Evolutionary conservation across 2,113 vertebrate genomes (phyloP).

Genomic region (Conger conger): DNA sequence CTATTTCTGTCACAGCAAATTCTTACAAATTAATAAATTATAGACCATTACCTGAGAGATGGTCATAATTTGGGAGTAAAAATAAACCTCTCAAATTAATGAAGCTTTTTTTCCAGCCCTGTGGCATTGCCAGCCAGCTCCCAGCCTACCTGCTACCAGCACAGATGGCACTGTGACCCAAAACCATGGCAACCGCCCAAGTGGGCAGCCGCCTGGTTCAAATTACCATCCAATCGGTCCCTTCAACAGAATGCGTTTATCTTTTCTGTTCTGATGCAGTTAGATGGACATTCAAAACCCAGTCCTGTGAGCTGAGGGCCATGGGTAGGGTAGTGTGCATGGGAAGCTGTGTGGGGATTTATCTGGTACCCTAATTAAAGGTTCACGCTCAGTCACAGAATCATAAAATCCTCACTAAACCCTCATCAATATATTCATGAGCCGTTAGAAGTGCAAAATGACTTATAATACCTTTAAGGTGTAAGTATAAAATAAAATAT

Average conservation of each 20-base stretch:
- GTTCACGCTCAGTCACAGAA: background rate
- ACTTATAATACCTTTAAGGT: too few relatives aligned
- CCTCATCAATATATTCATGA: background rate
- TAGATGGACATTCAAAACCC: background rate
- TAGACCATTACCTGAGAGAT: background rate
- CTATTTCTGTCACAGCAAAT: background rate
- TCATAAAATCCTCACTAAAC: background rate
- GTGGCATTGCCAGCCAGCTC: slow-evolving; percentile 20
- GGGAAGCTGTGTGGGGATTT: background rate
- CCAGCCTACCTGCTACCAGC: background rate
- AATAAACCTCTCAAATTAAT: slow-evolving; percentile 12
- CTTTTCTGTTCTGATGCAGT: background rate
- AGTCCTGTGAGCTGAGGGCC: background rate
- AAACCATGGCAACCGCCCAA: slow-evolving; percentile 15
- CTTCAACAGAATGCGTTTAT: background rate
- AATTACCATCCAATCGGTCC: background rate
- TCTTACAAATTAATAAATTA: too few relatives aligned
- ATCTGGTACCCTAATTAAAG: background rate
- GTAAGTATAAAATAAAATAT: too few relatives aligned
- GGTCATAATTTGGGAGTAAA: background rate
- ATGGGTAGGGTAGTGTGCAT: background rate
- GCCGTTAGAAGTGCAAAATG: background rate
- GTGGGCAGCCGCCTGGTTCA: background rate
- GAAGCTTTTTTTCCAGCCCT: background rate
- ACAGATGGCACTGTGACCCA: slow-evolving; percentile 23